phyloP scores from a whole-genome alignment of 2,113 vertebrate species.

The Apteryx owenii region DNA sequence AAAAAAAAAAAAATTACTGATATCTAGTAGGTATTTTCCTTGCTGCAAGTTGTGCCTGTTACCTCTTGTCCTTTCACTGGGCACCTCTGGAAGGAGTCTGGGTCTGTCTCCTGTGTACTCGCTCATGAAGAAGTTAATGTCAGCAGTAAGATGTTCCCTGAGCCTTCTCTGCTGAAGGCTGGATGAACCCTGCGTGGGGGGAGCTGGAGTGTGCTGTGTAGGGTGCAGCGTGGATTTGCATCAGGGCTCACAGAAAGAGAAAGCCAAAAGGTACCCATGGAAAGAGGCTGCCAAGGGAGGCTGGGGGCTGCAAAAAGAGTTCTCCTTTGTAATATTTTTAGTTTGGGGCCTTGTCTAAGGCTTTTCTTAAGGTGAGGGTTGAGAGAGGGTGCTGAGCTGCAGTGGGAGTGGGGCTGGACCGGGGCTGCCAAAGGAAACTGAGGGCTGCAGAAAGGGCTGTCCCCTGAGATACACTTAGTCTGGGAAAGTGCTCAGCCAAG shows the following conservation, averaged over 20 bases:
- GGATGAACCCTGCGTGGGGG: fast-evolving
- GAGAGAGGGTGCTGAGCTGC: background rate
- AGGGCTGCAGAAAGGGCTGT: conserved; percentile 22
- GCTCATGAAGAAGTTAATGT: background rate
- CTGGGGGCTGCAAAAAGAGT: background rate
- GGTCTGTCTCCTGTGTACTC: fast-evolving
- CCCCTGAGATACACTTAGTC: conserved; percentile 49
- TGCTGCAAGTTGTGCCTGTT: background rate
- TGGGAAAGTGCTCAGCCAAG: conserved; percentile 42
- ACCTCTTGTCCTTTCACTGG: background rate
- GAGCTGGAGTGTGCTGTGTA: background rate
- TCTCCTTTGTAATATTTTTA: background rate
- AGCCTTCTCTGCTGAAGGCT: background rate
- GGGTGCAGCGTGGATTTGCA: background rate
- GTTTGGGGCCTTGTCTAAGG: background rate
- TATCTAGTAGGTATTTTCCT: background rate
- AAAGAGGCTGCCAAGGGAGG: background rate
- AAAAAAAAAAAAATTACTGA: background rate
- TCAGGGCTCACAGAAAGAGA: background rate
- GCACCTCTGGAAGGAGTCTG: background rate
- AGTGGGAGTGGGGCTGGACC: background rate
- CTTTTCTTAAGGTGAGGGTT: background rate
- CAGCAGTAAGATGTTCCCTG: background rate
- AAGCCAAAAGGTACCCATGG: background rate
- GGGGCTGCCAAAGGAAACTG: conserved; percentile 33